Evolutionary conservation across 2,888 invertebrate genomes (phyloP).

Genomic region (Drosophila barbarae): DNA sequence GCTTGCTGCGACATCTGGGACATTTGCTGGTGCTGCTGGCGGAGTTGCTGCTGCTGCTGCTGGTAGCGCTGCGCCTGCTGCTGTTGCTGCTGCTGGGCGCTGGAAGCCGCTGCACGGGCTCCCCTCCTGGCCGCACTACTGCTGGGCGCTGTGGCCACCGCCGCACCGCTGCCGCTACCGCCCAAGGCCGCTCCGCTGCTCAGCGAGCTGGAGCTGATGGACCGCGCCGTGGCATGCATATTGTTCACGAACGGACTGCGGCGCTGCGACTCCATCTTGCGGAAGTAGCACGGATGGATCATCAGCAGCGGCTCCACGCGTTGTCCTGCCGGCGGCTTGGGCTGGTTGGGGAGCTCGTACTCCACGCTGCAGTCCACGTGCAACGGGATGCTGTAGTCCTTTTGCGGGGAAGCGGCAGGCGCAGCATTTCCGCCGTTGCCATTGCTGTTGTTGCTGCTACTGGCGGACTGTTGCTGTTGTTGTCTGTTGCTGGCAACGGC

Average conservation of each 20-base stretch:
- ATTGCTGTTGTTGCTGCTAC: constrained; percentile 47
- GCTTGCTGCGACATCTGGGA: constrained; percentile 71
- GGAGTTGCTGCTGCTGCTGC: constrained; percentile 69
- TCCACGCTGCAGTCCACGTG: constrained; percentile 95
- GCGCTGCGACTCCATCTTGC: constrained; percentile 90
- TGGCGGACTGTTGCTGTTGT: constrained; percentile 68
- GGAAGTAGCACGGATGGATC: constrained; percentile 94
- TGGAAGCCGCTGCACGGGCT: constrained; percentile 51
- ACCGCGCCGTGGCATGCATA: constrained; percentile 84
- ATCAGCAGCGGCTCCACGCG: constrained; percentile 91
- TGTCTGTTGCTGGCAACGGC: constrained; percentile 55
- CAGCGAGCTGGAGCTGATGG: constrained; percentile 76
- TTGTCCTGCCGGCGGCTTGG: constrained; percentile 91
- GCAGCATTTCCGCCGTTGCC: constrained; percentile 32
- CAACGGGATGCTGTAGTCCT: constrained; percentile 91
- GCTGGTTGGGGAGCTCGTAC: constrained; percentile 93
- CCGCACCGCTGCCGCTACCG: constrained; percentile 69
- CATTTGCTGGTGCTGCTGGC: constrained; percentile 70
- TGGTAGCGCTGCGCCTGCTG: constrained; percentile 67
- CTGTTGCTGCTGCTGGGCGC: constrained; percentile 61
- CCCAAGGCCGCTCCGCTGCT: constrained; percentile 55
- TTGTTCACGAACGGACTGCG: constrained; percentile 92
- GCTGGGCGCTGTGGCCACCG: constrained; percentile 69
- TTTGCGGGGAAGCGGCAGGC: constrained; percentile 81
- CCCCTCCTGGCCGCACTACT: constrained; percentile 62